phyloP scores from a whole-genome alignment of 1,140 invertebrate genomes.

The Atta cephalotes region DNA sequence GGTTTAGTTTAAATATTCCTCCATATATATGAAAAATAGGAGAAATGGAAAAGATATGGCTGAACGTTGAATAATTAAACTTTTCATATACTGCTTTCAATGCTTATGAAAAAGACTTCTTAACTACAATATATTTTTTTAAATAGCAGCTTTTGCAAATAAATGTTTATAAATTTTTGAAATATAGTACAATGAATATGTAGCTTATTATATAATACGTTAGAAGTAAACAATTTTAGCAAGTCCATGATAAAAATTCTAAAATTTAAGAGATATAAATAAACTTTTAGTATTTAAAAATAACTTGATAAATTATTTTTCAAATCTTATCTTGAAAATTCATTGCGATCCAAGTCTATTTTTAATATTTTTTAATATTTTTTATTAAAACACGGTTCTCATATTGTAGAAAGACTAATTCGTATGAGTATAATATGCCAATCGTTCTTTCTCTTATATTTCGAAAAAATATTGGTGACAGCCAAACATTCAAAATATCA shows the following conservation, averaged over 20 bases:
- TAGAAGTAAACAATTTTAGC: background rate
- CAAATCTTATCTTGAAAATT: background rate
- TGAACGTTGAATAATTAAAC: conserved; percentile 29
- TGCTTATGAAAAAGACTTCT: background rate
- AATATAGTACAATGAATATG: background rate
- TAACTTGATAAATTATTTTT: background rate
- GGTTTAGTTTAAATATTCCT: conserved; percentile 5
- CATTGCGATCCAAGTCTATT: background rate
- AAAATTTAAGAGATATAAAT: background rate
- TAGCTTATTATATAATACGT: background rate
- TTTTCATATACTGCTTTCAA: conserved; percentile 12
- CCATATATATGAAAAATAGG: background rate
- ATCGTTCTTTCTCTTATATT: background rate
- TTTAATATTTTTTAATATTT: conserved; percentile 29
- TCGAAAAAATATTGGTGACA: background rate
- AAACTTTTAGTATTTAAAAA: background rate
- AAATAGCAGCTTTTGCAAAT: background rate
- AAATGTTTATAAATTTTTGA: background rate
- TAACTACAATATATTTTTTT: background rate
- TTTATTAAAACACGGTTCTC: background rate
- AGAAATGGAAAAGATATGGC: background rate
- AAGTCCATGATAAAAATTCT: background rate
- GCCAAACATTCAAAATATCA: background rate
- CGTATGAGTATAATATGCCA: background rate
- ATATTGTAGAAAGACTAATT: background rate